Conservation (phyloP, 2,888 invertebrate species). For the Pristionchus fissidentatus region DNA sequence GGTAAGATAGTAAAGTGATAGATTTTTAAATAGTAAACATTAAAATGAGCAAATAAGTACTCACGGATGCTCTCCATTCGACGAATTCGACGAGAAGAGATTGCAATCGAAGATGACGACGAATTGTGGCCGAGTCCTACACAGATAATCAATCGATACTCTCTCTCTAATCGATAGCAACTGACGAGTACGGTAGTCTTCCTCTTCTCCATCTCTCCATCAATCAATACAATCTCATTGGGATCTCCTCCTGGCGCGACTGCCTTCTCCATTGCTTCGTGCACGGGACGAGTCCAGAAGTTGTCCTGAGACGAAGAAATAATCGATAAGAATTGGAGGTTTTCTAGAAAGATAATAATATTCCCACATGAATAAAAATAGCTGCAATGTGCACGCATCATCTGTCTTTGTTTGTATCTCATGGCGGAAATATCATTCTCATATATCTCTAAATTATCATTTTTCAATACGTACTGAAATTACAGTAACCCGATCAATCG, state of each 20-base stretch:
- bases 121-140: background rate
- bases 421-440: too few species aligned
- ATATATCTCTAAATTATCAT: too few species aligned
- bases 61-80: conserved; percentile 29
- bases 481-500: background rate
- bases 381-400: too few species aligned
- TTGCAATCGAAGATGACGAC: background rate
- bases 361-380: too few species aligned
- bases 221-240: conserved; percentile 4
- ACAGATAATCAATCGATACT: background rate
- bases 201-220: background rate
- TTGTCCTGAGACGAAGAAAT: conserved; percentile 47
- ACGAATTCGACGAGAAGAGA: background rate
- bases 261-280: conserved; percentile 49
- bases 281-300: conserved; percentile 51
- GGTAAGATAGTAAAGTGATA: too few species aligned
- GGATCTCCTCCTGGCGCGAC: background rate
- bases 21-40: too few species aligned
- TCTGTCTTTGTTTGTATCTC: too few species aligned
- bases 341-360: too few species aligned
- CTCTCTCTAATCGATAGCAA: background rate
- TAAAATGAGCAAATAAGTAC: too few species aligned
- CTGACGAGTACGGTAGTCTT: too few species aligned
- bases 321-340: too few species aligned
- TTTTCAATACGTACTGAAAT: background rate